Evolutionary conservation across 2,888 invertebrate genomes (phyloP), one percentile per base, ranked within the genome.

Genomic region (Mythimna ferrago): DNA sequence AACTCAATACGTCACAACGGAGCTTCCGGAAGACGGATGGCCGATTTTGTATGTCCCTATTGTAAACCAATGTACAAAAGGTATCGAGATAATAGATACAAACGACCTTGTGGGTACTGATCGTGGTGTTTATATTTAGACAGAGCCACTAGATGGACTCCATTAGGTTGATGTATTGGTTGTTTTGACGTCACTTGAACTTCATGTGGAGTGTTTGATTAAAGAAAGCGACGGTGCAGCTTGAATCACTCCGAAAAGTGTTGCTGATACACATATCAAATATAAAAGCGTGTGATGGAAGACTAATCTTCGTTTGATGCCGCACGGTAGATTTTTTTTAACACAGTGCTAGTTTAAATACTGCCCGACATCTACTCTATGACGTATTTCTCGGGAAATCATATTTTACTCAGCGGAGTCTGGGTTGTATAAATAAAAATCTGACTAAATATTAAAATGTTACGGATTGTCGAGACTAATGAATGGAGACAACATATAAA

Each of bases 1-100:
- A 94, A 93, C 95, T 93, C 93, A 90, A 95, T 93, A 95, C 95
- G 95, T 95, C 96, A 95, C 92, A 64, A 79, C 81, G 86, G 85
- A 87, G 91, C 92, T 95, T 95, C 96, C 96, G 95, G 91, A 94
- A 92, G 93, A 94, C 89, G 87, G 92, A 94, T 92, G 89, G 88
- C 86, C 84, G 83, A 89, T 91, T 89, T 77, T 88, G 89, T 88
- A 86, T 85, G 89, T 84, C 80, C 87, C 88, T 89, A 89, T 92
- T 91, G 89, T 86, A 89, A 90, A 91, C 90, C 89, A 89, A 88
- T 88, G 82, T 66, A 82, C 85, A 82, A 89, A 86, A 85, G 85
- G 85, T 90, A 91, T 89, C 89, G 90, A 89, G 84, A 86, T 14
- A 19, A 58, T 77, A 84, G 90, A 90, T 57, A 85, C 88, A 78